These are phyloP conservation scores for Gryllus longicercus DNA, from an alignment of 2,888 invertebrate species.

Conservation along the genomic window DNA sequence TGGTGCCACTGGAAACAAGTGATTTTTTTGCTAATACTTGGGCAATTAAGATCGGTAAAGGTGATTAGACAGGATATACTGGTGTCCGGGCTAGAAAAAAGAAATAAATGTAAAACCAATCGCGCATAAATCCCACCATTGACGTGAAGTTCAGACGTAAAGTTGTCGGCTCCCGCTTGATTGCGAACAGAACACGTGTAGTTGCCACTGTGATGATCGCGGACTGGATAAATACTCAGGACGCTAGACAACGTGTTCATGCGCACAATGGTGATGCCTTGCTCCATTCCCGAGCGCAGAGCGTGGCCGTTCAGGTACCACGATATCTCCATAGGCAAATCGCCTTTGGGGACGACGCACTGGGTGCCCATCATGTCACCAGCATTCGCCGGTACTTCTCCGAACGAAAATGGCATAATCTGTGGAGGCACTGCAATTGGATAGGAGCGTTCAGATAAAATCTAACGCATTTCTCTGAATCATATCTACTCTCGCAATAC, in stretches of 20 bases:
- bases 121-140: constrained; percentile 50
- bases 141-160: constrained; percentile 52
- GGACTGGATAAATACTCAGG: constrained; percentile 54
- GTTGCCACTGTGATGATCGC: constrained; percentile 55
- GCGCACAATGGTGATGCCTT: neutral
- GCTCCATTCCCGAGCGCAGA: constrained; percentile 36
- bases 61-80: too few species aligned
- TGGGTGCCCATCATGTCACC: constrained; percentile 49
- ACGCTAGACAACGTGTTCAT: constrained; percentile 42
- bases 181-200: constrained; percentile 59
- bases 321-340: constrained; percentile 48
- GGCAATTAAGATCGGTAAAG: too few species aligned
- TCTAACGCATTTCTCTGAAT: too few species aligned
- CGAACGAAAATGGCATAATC: constrained; percentile 56
- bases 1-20: constrained; percentile 2
- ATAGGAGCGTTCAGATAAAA: too few species aligned
- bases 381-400: constrained; percentile 57
- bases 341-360: constrained; percentile 45
- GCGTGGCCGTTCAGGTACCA: constrained; percentile 65
- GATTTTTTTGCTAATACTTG: too few species aligned
- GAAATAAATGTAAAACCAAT: too few species aligned
- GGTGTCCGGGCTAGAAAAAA: too few species aligned
- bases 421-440: constrained; percentile 46
- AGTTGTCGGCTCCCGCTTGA: constrained; percentile 51
- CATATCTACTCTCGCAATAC: too few species aligned